A percentile compares a stretch with the other conserved stretches of the same genome.
Evolutionary conservation across 2,797 vertebrate genomes (phyloP).

Genomic region (Urophycis tenuis): DNA sequence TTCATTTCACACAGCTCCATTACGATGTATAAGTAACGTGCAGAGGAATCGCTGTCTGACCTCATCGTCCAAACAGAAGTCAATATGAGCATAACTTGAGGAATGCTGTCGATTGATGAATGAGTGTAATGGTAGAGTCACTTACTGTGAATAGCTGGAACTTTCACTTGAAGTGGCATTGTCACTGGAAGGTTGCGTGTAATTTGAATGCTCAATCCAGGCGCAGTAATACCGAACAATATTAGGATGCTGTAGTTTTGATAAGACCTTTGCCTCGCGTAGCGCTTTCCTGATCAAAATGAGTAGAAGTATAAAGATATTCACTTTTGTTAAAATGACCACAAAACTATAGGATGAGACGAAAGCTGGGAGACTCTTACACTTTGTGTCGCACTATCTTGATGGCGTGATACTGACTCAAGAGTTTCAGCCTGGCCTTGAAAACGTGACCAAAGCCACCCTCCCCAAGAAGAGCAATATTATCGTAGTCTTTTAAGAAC

Average conservation of each 20-base stretch:
- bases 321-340: not conserved
- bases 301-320: not conserved
- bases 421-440: constrained; percentile 55
- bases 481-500: constrained; percentile 58
- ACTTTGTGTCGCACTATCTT: constrained; percentile 59
- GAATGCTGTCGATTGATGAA: not conserved
- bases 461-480: constrained; percentile 44
- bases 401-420: constrained; percentile 52
- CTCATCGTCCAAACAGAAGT: constrained; percentile 47
- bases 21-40: constrained; percentile 77
- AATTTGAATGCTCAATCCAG: constrained; percentile 56
- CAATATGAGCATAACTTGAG: not conserved
- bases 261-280: constrained; percentile 58
- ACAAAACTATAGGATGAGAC: not conserved
- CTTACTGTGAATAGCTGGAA: constrained; percentile 58
- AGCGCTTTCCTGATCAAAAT: constrained; percentile 52
- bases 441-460: constrained; percentile 68
- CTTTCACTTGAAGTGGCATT: constrained; percentile 25
- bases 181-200: constrained; percentile 24
- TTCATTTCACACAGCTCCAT: constrained; percentile 82
- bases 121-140: not conserved
- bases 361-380: constrained; percentile 49
- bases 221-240: constrained; percentile 66
- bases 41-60: fast-evolving
- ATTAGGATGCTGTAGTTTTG: constrained; percentile 56